A percentile compares a stretch with the other conserved stretches of the same genome.
Evolutionary conservation across 2,888 invertebrate genomes (phyloP).

Genomic region (Spicauda simplicius): DNA sequence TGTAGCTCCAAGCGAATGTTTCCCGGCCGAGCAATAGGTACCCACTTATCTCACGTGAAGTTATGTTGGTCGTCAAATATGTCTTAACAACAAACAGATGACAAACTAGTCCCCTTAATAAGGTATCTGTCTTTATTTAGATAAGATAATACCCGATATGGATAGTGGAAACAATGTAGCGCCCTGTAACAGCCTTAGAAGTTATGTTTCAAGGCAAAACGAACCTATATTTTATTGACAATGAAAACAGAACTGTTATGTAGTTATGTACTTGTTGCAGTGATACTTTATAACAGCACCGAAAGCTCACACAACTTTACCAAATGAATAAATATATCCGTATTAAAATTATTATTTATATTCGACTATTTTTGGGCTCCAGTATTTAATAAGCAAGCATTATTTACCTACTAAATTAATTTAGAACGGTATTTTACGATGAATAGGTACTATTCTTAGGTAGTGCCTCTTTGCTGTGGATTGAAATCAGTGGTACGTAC

Average conservation of each 20-base stretch:
- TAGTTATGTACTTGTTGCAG: background rate
- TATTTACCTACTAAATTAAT: no score
- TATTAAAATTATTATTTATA: no score
- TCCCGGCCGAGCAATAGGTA: no score
- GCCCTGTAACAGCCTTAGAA: constrained; percentile 4
- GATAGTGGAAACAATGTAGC: constrained; percentile 18
- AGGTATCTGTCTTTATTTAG: constrained; percentile 23
- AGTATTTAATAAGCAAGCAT: no score
- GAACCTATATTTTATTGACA: constrained; percentile 12
- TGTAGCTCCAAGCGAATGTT: no score
- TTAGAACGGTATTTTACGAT: no score
- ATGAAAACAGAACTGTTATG: background rate
- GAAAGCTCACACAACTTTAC: background rate
- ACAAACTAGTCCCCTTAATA: constrained; percentile 10
- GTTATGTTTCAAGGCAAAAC: constrained; percentile 26
- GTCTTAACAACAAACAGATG: constrained; percentile 4
- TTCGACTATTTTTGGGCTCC: no score
- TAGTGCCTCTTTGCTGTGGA: no score
- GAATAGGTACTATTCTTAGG: no score
- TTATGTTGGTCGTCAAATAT: background rate
- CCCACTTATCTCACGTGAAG: background rate
- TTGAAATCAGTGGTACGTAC: no score
- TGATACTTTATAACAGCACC: no score
- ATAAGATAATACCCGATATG: constrained; percentile 22
- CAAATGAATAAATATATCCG: no score